Evolutionary conservation across 2,888 invertebrate genomes (phyloP), one percentile per base, ranked within the genome.

Genomic region (Hypercompe scribonia): DNA sequence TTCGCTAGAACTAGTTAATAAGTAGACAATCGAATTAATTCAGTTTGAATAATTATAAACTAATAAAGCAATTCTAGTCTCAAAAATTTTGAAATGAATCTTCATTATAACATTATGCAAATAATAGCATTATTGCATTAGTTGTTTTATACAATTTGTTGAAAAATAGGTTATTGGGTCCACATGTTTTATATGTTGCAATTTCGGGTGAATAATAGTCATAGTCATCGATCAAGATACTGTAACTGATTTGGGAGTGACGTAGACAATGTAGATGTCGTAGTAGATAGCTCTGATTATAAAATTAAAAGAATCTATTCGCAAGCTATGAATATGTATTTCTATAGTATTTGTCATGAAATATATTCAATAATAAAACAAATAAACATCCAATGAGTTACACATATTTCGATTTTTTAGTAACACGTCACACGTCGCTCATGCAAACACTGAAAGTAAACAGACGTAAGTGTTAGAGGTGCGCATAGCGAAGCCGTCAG

Each of bases 401-500:
- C 36, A 50, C 36, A 88, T 54, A 61, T 66, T 71, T 71, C 36
- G 31, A 64, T 24, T 68, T 66, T 88, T 88, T 84, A 86, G 84
- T 86, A 88, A 85, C 77, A 85, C 92, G 91, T 93, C 91, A 92
- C 42, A 46, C 63, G 46, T 76, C 78, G 74, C 63, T 63, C 87
- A 84, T 87, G 91, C 90, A 93, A 93, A 93, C 90, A 90, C 81
- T 84, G 87, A 85, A 88, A 78, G 88, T 88, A 88, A 89, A 90
- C 87, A 89, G 78, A 89, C 93, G 93, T 93, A 94, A 91, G 87
- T 85, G 86, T 80, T 80, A 81, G 85, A 86, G 85, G 86, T 82
- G 84, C 80, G 85, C 84, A 83, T 85, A 68, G 82, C 72, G 87
- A 87, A 85, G 82, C 87, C 84, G 86, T 86, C 88, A 93, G 94